Conservation (phyloP, 2,888 invertebrate genomes). For the Ectemnius cavifrons region DNA sequence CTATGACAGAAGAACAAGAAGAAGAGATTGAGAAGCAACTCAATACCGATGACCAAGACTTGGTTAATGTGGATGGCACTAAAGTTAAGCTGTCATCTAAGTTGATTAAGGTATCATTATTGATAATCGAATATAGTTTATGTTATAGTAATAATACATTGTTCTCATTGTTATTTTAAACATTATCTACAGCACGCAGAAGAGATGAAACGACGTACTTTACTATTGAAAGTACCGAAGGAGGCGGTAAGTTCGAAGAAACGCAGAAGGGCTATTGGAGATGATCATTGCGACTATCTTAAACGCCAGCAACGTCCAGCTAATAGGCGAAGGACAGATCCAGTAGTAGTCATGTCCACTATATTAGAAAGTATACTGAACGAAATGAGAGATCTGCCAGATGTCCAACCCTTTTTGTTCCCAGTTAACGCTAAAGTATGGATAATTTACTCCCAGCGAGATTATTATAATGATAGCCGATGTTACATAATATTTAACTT, state of each 20-base stretch:
- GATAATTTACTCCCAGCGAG: not conserved
- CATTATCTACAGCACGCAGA: conserved; percentile 86
- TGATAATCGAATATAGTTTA: not conserved
- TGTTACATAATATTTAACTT: not conserved
- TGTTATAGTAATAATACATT: conserved; percentile 4
- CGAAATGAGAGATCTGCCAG: conserved; percentile 94
- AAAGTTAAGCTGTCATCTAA: conserved; percentile 94
- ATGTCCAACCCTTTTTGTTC: conserved; percentile 94
- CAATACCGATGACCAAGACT: conserved; percentile 89
- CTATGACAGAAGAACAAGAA: conserved; percentile 90
- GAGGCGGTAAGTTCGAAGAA: conserved; percentile 84
- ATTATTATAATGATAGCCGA: no score
- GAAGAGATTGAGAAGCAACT: conserved; percentile 88
- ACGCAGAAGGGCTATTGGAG: conserved; percentile 83
- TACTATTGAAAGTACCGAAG: conserved; percentile 88
- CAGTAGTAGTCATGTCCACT: conserved; percentile 95
- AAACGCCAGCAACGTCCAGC: conserved; percentile 90
- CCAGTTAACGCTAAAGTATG: conserved; percentile 94
- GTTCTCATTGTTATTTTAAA: conserved; percentile 6
- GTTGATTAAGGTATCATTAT: conserved; percentile 84
- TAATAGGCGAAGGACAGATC: conserved; percentile 95
- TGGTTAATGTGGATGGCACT: conserved; percentile 96
- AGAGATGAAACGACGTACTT: conserved; percentile 88
- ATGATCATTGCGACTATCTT: conserved; percentile 93
- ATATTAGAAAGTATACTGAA: conserved; percentile 94